These are phyloP conservation scores for Umimayanthus chanpuru DNA, from an alignment of 92 coral and sea anemone genomes.

Conservation along the genomic window DNA sequence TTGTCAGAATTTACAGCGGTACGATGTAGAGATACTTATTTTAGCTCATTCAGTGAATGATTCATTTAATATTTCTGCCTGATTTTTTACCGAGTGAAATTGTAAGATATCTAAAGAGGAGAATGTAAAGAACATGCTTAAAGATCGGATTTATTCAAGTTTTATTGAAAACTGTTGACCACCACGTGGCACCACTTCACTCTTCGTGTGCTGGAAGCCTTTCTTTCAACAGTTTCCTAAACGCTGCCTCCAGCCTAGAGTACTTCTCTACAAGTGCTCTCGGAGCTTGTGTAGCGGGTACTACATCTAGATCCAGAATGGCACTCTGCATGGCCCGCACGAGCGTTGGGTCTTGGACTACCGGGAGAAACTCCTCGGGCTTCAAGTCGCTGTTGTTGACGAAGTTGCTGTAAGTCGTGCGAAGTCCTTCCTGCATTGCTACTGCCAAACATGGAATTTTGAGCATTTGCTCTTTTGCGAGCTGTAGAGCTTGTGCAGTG, in stretches of 20 bases:
- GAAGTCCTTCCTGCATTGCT: neutral
- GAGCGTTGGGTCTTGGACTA: neutral
- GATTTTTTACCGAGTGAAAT: too few species aligned
- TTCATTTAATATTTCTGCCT: too few species aligned
- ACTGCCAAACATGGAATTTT: neutral
- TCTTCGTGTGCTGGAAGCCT: neutral
- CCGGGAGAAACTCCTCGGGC: constrained; percentile 10
- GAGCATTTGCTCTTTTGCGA: neutral
- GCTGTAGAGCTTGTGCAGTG: neutral
- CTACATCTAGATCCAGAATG: neutral
- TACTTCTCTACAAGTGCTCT: neutral
- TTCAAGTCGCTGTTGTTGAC: constrained; percentile 2
- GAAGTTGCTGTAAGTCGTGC: neutral
- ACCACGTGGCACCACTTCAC: too few species aligned
- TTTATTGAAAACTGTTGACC: too few species aligned
- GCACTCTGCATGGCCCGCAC: neutral
- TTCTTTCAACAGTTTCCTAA: neutral
- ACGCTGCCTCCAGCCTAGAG: neutral
- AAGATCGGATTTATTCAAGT: too few species aligned
- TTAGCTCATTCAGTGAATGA: too few species aligned
- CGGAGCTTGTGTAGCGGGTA: too few species aligned
- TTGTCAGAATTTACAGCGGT: too few species aligned
- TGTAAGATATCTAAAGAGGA: too few species aligned
- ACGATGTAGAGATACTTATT: too few species aligned
- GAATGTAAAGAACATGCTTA: too few species aligned